Base-by-base conservation (phyloP, 2,113 vertebrate species). In the Nansenia antarctica region DNA sequence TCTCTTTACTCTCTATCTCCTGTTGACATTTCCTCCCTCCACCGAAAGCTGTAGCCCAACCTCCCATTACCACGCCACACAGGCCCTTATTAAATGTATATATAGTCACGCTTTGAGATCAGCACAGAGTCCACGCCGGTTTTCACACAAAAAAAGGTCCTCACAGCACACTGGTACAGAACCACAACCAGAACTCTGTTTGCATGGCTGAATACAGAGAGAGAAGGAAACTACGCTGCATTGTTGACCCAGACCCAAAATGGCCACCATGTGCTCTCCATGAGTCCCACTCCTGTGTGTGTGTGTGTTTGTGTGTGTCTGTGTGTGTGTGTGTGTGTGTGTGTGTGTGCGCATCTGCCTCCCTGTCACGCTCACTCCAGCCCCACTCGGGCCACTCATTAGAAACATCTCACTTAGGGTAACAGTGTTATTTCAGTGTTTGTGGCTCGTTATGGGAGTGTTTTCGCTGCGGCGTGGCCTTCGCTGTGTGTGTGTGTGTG, bases 1-100 rank as follows among this genome's bases (percentile, higher is more conserved):
- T 83, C 79, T 76, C 78, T 66, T 78, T 45, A 77, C 85, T 82
- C 66, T 69, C 73, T 87, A 86, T 88, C 83, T 85, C 74, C 69
- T 81, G 80, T 74, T 79, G 81, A 88, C 84, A 85, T 90, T 88
- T 91, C 88, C 88, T 90, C 74, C 79, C 73, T 26, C 76, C 74
- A 52, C 86, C 82, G 69, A 75, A 58, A 74, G 82, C 85, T 31
- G 58, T 57, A 86, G 70, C 84, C 83, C 91, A 92, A 91, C 90
- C 78, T 61, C 69, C 83, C 78, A 93, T 92, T 92, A 92, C 87
- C 57, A 27, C 74, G 85, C 91, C 91, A 39, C 91, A 90, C 77
- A 90, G 83, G 89, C 89, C 65, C 85, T 91, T 90, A 93, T 93
- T 92, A 93, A 92, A 91, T 91, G 86, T 92, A 93, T 90, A 93